Base-by-base conservation (phyloP, 2,797 vertebrate species). In the Smutsia gigantea region DNA sequence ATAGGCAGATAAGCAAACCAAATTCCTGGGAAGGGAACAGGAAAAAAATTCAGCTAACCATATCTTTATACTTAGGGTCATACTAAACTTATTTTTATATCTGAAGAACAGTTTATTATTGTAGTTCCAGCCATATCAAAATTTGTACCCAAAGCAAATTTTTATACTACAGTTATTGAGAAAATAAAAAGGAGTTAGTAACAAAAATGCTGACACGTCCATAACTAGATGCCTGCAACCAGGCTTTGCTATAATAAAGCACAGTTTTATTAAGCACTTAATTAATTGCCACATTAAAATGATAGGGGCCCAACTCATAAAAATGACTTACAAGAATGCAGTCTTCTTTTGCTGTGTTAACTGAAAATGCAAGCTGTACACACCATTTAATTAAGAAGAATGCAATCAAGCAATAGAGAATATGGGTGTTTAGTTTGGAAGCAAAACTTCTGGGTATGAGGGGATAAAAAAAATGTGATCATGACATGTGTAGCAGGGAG, bases 311-410 rank as follows among this genome's bases (percentile, higher is more conserved):
- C 66, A 93, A 83, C 17, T 96, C 77, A 96, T 95, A 87, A 92
- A 96, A 95, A 95, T n/a, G 4, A 95, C 37, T 96, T 94, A 88
- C 64, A 3, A 96, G 34, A 72, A 5, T 46, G 0, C 6, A 14
- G 49, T 18, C 49, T 95, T 63, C 61, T 92, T 97, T 92, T 89
- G 77, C 93, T 92, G 34, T 93, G 51, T 84, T 95, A 96, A 95
- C 64, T 96, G 63, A 96, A 96, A 96, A 96, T 90, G 34, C 49
- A 96, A 97, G 29, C 25, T 92, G 53, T 86, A 83, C 14, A 88
- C 53, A 92, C 6, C 31, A 83, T 66, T 96, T 96, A 97, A 97
- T 97, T 94, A 97, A 88, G 81, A 92, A 94, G 95, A 96, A 68
- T 94, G 63, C 69, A 93, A 95, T 92, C 81, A 88, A 79, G 46